These are phyloP conservation scores for Agonopterix arenella DNA, from an alignment of 2,888 invertebrate genomes.

Conservation along the genomic window DNA sequence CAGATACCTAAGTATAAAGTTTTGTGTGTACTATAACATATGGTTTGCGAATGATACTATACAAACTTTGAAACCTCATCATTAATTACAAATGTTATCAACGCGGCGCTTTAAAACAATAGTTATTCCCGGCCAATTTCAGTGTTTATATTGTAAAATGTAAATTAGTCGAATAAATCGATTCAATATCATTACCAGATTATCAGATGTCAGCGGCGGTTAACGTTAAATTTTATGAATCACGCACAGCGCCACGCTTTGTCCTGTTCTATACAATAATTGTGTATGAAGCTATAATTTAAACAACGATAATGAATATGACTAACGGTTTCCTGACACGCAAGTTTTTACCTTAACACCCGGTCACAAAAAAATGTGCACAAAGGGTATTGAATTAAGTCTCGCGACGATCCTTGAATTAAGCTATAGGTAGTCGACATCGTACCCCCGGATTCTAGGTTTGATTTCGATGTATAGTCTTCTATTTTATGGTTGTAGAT, in stretches of 20 bases:
- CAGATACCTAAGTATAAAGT: too few relatives aligned
- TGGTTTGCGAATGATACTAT: too few relatives aligned
- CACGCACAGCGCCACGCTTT: slow-evolving; percentile 42
- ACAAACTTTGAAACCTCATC: too few relatives aligned
- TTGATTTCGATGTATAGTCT: too few relatives aligned
- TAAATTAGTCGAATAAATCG: slow-evolving; percentile 32
- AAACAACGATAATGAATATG: slow-evolving; percentile 66
- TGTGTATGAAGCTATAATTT: slow-evolving; percentile 64
- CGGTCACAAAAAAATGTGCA: slow-evolving; percentile 44
- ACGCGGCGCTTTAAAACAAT: too few relatives aligned
- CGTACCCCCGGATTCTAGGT: too few relatives aligned
- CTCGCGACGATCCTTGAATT: slow-evolving; percentile 20
- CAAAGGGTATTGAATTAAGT: slow-evolving; percentile 52
- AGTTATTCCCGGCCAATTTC: too few relatives aligned
- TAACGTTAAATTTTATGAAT: slow-evolving; percentile 46
- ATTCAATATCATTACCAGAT: slow-evolving; percentile 33
- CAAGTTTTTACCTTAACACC: slow-evolving; percentile 57
- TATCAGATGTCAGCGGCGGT: slow-evolving; percentile 34
- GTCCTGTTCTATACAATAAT: slow-evolving; percentile 49
- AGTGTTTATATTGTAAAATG: slow-evolving; percentile 10
- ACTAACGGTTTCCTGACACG: slow-evolving; percentile 62
- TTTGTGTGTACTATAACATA: too few relatives aligned
- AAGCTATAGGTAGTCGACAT: too few relatives aligned
- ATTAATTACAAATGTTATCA: too few relatives aligned
- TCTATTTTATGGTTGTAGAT: too few relatives aligned